phyloP scores from a whole-genome alignment of 2,888 invertebrate species.

The Acleris literana region DNA sequence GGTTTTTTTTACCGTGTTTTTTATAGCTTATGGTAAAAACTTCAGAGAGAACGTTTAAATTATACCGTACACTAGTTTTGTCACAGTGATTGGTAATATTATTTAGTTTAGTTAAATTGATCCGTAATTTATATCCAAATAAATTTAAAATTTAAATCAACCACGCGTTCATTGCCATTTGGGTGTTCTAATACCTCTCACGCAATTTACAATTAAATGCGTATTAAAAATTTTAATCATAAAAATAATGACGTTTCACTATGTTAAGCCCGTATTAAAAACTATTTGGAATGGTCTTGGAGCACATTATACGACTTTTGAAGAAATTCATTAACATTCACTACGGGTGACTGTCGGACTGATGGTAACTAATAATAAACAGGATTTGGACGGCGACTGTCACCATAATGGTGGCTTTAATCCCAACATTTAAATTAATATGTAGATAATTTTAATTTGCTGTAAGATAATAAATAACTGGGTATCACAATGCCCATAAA shows the following conservation, averaged over 20 bases:
- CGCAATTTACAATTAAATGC: slow-evolving; percentile 51
- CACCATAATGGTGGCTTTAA: slow-evolving; percentile 55
- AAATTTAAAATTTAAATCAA: slow-evolving; percentile 30
- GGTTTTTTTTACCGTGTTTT: no score
- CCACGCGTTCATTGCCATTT: slow-evolving; percentile 39
- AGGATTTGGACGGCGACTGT: slow-evolving; percentile 67
- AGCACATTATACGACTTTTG: slow-evolving; percentile 43
- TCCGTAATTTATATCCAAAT: slow-evolving; percentile 24
- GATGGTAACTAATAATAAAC: slow-evolving; percentile 55
- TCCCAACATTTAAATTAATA: slow-evolving; percentile 68
- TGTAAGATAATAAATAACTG: slow-evolving; percentile 70
- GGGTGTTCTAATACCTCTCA: slow-evolving; percentile 43
- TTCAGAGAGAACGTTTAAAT: no score
- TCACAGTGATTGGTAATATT: not conserved
- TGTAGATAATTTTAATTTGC: slow-evolving; percentile 69
- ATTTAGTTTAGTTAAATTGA: not conserved
- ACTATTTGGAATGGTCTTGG: slow-evolving; percentile 43
- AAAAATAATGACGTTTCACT: slow-evolving; percentile 59
- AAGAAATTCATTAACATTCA: slow-evolving; percentile 67
- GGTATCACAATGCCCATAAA: slow-evolving; percentile 62
- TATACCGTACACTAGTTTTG: slow-evolving; percentile 15
- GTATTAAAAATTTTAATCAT: slow-evolving; percentile 53
- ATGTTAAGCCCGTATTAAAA: slow-evolving; percentile 49
- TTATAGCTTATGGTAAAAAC: no score
- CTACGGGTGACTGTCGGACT: slow-evolving; percentile 61